These are phyloP conservation scores for Orius laevigatus DNA, from an alignment of 1,140 invertebrate species.

Conservation along the genomic window DNA sequence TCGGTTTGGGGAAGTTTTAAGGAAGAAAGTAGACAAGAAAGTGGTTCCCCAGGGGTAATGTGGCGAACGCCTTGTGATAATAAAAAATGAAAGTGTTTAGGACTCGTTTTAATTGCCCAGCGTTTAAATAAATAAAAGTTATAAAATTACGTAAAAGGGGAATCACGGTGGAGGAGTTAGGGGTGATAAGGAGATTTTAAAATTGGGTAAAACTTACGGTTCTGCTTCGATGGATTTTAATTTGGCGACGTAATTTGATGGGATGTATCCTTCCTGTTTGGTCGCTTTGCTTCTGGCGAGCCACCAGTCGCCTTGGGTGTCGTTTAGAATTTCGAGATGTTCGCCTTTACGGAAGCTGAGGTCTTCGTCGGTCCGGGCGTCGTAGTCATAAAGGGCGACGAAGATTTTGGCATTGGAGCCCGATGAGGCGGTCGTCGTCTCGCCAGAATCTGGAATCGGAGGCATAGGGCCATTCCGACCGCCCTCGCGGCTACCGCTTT, in stretches of 20 bases:
- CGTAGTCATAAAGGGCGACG: constrained; percentile 96
- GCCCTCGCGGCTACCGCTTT: constrained; percentile 17
- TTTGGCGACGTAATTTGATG: constrained; percentile 98
- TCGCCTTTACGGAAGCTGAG: constrained; percentile 96
- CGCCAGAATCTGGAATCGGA: constrained; percentile 22
- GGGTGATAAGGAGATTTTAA: constrained; percentile 2
- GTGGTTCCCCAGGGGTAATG: no score
- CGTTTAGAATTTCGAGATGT: constrained; percentile 94
- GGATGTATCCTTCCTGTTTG: constrained; percentile 94
- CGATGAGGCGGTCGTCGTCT: constrained; percentile 15
- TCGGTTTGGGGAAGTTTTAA: no score
- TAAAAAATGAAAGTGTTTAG: no score
- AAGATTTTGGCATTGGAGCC: constrained; percentile 55
- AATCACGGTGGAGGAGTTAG: background rate
- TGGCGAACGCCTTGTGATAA: no score
- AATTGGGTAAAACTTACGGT: constrained; percentile 77
- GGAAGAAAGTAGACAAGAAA: no score
- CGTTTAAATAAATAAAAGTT: no score
- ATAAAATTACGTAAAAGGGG: background rate
- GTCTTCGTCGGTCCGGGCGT: constrained; percentile 96
- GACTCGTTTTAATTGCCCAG: no score
- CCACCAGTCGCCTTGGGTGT: constrained; percentile 99
- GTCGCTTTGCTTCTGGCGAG: constrained; percentile 87
- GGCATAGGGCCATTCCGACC: constrained; percentile 22
- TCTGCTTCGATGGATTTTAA: constrained; percentile 98